Base-by-base conservation (phyloP, 2,113 vertebrate species). In the Sus scrofa region DNA sequence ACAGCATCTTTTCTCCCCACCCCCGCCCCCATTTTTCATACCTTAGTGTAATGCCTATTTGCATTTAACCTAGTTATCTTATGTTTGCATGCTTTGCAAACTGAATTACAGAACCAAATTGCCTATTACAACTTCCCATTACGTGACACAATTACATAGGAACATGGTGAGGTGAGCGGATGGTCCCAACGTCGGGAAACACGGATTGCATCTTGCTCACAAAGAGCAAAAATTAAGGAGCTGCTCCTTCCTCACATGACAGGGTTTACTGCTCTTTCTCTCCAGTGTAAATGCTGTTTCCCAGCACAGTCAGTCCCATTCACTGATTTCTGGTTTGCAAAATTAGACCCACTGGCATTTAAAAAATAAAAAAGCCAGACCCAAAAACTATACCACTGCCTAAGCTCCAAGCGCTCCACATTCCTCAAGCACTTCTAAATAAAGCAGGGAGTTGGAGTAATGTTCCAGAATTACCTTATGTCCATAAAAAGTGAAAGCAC, bases 51-150 rank as follows among this genome's bases (percentile, higher is more conserved):
- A 94, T 92, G 77, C 95, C 74, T 88, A 85, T 96, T 98, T 58
- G 13, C 98, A 97, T 97, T 95, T 98, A 96, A 97, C 83, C 96
- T 96, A 90, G 91, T 97, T 97, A 95, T 97, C 93, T 96, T 77
- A 74, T 95, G 86, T 98, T 95, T 98, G 96, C 89, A 15, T 94
- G 94, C 96, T 97, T 84, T 83, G 96, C 96, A 97, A 98, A 98
- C 67, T 65, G 95, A 98, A 98, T 98, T 97, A 98, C 71, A 96
- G 91, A 95, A 87, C 86, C 78, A 63, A 96, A 96, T 96, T 84
- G 63, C 98, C 90, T 91, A 93, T 98, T 96, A 81, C 73, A 63
- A 9, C 70, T 71, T 91, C 97, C 86, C 71, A 86, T 96, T 96
- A 54, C 86, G 96, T 94, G 82, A 97, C 78, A 87, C 95, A 56